A percentile compares a stretch with the other conserved stretches of the same genome.
Evolutionary conservation across 2,113 vertebrate species (phyloP).

Genomic region (Psittacus erithacus): DNA sequence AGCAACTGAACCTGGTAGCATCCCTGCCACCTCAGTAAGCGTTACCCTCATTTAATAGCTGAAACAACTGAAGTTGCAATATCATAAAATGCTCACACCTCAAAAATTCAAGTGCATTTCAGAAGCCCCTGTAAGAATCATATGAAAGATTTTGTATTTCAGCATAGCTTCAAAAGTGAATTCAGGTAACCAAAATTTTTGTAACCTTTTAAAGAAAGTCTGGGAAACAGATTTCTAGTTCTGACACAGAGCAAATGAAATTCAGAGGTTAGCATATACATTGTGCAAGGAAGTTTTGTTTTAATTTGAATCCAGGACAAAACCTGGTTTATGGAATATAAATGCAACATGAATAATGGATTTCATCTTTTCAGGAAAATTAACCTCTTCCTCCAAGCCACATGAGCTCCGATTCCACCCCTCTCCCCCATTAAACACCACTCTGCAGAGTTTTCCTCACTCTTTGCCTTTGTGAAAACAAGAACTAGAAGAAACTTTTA

Average conservation of each 20-base stretch:
- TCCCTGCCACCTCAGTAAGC: not conserved
- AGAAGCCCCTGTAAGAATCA: not conserved
- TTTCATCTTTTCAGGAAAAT: not conserved
- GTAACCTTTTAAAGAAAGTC: not conserved
- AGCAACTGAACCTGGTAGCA: not conserved
- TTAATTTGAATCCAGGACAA: not conserved
- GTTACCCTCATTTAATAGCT: not conserved
- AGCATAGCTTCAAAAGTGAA: not conserved
- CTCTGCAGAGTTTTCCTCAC: accelerated
- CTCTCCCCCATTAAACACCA: not conserved
- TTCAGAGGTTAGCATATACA: not conserved
- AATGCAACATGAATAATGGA: not conserved
- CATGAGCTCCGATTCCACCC: not conserved
- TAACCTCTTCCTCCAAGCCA: not conserved
- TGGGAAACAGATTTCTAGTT: not conserved
- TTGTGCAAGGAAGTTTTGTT: not conserved
- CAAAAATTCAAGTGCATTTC: not conserved
- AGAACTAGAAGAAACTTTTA: not conserved
- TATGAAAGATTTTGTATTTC: not conserved
- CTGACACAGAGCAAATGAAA: not conserved
- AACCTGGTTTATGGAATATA: not conserved
- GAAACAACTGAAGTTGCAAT: not conserved
- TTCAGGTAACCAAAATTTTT: not conserved
- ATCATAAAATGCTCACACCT: not conserved
- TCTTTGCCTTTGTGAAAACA: not conserved